These are phyloP conservation scores for Araneus ventricosus DNA, from an alignment of 1,140 invertebrate genomes.

Conservation along the genomic window DNA sequence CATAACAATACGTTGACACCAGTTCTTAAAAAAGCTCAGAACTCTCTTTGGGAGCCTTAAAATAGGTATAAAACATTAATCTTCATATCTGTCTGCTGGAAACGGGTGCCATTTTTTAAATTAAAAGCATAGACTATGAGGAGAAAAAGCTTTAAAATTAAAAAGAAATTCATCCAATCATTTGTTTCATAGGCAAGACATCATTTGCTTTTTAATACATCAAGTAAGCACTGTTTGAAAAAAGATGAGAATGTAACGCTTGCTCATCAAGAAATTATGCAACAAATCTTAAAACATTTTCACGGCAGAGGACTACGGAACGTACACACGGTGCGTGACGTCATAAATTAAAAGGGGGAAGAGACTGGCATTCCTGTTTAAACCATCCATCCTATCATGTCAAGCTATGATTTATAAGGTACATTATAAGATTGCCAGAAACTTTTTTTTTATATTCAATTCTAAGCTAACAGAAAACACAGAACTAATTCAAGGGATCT, in stretches of 20 bases:
- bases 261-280: slow-evolving; percentile 29
- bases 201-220: not conserved
- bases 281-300: slow-evolving; percentile 7
- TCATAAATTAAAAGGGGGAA: slow-evolving; percentile 27
- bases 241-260: not conserved
- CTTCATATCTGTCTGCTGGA: not conserved
- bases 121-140: not conserved
- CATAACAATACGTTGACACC: too few relatives aligned
- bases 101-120: not conserved
- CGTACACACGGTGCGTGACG: not conserved
- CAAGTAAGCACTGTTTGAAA: not conserved
- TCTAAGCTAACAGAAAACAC: not conserved
- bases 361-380: slow-evolving; percentile 21
- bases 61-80: not conserved
- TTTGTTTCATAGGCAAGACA: too few relatives aligned
- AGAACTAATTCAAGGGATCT: slow-evolving; percentile 46
- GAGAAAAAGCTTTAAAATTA: too few relatives aligned
- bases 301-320: not conserved
- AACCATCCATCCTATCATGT: slow-evolving; percentile 60
- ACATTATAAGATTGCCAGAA: slow-evolving; percentile 51
- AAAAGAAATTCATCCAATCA: too few relatives aligned
- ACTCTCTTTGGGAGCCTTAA: too few relatives aligned
- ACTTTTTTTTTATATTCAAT: slow-evolving; percentile 41
- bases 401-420: slow-evolving; percentile 67
- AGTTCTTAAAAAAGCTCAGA: too few relatives aligned